phyloP scores from a whole-genome alignment of 2,113 vertebrate genomes.

The Thinocorus orbignyianus region DNA sequence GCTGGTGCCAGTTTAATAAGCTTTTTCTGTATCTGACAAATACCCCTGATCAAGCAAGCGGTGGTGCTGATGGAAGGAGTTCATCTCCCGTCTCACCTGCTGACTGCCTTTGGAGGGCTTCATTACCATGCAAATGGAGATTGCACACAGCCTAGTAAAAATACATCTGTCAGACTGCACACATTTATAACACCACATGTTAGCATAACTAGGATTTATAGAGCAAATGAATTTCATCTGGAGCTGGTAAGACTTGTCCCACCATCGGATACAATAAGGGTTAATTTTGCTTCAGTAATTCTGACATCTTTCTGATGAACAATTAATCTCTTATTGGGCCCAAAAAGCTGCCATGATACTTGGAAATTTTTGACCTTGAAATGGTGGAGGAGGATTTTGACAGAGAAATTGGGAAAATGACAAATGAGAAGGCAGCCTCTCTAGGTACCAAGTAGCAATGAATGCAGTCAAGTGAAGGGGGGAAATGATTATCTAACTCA shows the following conservation, averaged over 20 bases:
- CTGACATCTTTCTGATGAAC: neutral
- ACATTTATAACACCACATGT: neutral
- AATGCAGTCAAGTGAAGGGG: neutral
- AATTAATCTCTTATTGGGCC: neutral
- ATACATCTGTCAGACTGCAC: constrained; percentile 8
- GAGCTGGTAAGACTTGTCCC: neutral
- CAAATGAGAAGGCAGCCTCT: neutral
- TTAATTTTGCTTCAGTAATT: constrained; percentile 19
- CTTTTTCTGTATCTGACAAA: neutral
- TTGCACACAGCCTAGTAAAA: neutral
- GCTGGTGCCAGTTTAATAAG: neutral
- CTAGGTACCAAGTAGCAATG: neutral
- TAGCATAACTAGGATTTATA: neutral
- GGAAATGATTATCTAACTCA: neutral
- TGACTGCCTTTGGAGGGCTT: neutral
- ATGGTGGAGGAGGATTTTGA: neutral
- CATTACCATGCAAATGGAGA: constrained; percentile 47
- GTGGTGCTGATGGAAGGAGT: neutral
- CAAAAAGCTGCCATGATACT: neutral
- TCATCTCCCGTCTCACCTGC: neutral
- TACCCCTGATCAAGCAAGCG: neutral
- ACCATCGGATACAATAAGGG: neutral
- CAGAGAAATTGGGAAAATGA: neutral
- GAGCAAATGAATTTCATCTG: neutral
- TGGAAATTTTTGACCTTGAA: neutral